These are phyloP conservation scores for Lathronympha strigana DNA, from an alignment of 2,888 invertebrate genomes.

Conservation along the genomic window DNA sequence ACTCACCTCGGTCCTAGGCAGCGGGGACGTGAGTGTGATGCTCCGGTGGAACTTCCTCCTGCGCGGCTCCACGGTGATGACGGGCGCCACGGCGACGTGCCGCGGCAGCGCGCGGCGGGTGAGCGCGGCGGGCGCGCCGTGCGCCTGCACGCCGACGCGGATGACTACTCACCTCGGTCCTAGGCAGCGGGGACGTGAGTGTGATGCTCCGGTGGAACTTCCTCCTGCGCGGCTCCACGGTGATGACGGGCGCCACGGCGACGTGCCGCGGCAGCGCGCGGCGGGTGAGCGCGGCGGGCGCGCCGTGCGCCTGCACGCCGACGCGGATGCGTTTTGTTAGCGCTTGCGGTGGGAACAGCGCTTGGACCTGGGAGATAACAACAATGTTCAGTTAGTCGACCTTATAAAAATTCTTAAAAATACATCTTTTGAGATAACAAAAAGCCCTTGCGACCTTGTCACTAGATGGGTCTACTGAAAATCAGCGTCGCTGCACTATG, in stretches of 20 bases:
- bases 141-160: no score
- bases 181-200: conserved; percentile 95
- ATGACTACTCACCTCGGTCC: conserved; percentile 32
- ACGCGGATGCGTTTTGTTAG: conserved; percentile 99
- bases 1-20: neutral
- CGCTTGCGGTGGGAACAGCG: conserved; percentile 96
- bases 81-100: no score
- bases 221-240: conserved; percentile 97
- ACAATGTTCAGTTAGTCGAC: neutral
- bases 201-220: conserved; percentile 99
- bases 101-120: no score
- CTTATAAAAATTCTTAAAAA: no score
- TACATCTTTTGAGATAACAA: no score
- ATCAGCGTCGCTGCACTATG: no score
- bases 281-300: conserved; percentile 93
- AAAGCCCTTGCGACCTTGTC: no score
- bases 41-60: no score
- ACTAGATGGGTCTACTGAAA: no score
- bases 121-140: no score
- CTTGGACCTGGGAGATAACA: conserved; percentile 81
- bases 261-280: conserved; percentile 97
- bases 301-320: conserved; percentile 98
- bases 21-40: no score
- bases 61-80: no score
- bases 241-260: conserved; percentile 98